A percentile compares a stretch with the other conserved stretches of the same genome.
phyloP scores from a whole-genome alignment of 2,797 vertebrate species.

The Chiroxiphia lanceolata region DNA sequence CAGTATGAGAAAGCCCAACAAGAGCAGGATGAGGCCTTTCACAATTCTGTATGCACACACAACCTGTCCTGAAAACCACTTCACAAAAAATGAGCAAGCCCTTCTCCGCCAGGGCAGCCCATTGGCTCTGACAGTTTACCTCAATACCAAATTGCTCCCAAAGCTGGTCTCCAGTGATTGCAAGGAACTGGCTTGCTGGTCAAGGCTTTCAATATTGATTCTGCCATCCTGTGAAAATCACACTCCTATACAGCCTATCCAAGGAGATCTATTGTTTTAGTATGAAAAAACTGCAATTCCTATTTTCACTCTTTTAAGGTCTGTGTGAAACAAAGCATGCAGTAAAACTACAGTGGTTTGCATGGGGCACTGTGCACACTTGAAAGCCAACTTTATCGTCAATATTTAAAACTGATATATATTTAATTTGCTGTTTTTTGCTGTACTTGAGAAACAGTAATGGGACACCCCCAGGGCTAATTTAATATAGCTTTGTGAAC shows the following conservation, averaged over 20 bases:
- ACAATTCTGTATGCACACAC: background rate
- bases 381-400: background rate
- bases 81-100: background rate
- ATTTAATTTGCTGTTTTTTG: constrained; percentile 37
- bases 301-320: background rate
- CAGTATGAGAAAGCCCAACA: background rate
- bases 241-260: background rate
- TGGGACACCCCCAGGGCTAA: background rate
- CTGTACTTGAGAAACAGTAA: constrained; percentile 15
- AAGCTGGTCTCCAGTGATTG: background rate
- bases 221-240: background rate
- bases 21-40: background rate
- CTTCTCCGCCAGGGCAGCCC: background rate
- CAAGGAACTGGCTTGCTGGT: background rate
- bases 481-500: constrained; percentile 24
- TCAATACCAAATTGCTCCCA: background rate
- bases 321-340: background rate
- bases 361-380: background rate
- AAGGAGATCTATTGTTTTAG: background rate
- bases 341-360: background rate
- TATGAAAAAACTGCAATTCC: background rate
- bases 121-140: background rate
- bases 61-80: background rate
- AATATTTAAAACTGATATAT: background rate
- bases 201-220: background rate